Evolutionary conservation across 1,140 invertebrate species (phyloP).

Genomic region (Eurosta solidaginis): DNA sequence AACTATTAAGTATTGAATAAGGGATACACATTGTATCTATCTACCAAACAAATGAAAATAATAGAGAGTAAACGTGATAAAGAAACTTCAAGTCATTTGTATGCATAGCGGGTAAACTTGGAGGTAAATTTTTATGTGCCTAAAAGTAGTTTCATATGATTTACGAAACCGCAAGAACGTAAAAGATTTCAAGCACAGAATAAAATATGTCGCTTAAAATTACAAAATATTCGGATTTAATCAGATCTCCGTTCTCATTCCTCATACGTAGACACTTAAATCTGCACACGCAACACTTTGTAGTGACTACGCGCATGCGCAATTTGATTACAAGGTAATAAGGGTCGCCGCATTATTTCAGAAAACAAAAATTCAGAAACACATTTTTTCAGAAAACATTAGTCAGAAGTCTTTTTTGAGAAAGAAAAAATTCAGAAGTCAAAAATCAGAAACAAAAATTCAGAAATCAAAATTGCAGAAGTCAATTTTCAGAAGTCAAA

Average conservation of each 20-base stretch:
- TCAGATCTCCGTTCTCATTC: not conserved
- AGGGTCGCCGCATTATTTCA: too few relatives aligned
- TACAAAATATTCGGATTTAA: not conserved
- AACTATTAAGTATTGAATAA: not conserved
- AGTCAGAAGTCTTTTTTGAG: too few relatives aligned
- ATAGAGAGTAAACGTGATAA: not conserved
- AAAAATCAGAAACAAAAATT: too few relatives aligned
- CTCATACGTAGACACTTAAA: not conserved
- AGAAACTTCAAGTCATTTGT: not conserved
- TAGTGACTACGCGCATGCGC: not conserved
- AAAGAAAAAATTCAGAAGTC: too few relatives aligned
- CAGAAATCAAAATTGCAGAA: too few relatives aligned
- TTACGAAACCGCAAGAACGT: not conserved
- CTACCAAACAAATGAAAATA: not conserved
- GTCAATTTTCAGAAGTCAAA: too few relatives aligned
- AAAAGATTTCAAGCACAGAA: not conserved
- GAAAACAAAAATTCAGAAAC: too few relatives aligned
- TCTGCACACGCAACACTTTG: not conserved
- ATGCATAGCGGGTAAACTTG: slow-evolving; percentile 6
- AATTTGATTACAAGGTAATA: slow-evolving; percentile 20
- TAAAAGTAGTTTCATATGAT: not conserved
- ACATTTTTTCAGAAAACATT: too few relatives aligned
- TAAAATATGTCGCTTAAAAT: not conserved
- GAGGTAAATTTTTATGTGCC: not conserved
- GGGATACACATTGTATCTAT: too few relatives aligned